Conservation (phyloP, 2,888 invertebrate species). For the Caenorhabditis wallacei region DNA sequence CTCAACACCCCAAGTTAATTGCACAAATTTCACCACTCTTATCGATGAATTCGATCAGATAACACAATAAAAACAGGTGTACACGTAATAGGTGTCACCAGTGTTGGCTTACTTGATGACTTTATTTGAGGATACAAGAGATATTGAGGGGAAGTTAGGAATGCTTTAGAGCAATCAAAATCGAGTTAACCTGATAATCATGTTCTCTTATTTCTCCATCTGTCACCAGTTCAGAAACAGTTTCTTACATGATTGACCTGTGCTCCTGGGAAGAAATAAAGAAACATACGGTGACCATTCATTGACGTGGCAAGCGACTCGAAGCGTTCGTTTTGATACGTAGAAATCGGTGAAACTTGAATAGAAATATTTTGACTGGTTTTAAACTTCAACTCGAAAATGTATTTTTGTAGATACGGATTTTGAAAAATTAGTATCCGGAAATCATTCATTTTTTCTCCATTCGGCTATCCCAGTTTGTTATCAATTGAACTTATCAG, state of each 20-base stretch:
- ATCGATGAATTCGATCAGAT: conserved; percentile 27
- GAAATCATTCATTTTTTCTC: no score
- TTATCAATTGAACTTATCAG: no score
- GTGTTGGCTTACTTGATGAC: conserved; percentile 7
- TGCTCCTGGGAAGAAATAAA: conserved; percentile 6
- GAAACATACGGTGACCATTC: not conserved
- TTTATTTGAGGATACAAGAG: not conserved
- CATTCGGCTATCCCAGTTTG: no score
- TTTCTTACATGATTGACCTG: conserved; percentile 3
- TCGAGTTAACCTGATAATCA: not conserved
- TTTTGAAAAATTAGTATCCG: no score
- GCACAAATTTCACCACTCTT: conserved; percentile 26
- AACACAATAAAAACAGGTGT: conserved; percentile 26
- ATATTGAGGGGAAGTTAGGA: not conserved
- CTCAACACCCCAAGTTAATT: conserved; percentile 15
- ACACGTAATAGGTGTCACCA: conserved; percentile 38
- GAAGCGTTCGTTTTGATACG: not conserved
- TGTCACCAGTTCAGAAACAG: conserved; percentile 8
- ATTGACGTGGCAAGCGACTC: not conserved
- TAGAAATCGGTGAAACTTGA: not conserved
- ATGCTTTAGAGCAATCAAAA: not conserved
- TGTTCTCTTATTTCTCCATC: conserved; percentile 7
- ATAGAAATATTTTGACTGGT: not conserved
- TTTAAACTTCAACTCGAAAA: no score
- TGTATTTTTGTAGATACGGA: no score